Base-by-base conservation (phyloP, 2,888 invertebrate species). In the Hemistola chrysoprasaria region DNA sequence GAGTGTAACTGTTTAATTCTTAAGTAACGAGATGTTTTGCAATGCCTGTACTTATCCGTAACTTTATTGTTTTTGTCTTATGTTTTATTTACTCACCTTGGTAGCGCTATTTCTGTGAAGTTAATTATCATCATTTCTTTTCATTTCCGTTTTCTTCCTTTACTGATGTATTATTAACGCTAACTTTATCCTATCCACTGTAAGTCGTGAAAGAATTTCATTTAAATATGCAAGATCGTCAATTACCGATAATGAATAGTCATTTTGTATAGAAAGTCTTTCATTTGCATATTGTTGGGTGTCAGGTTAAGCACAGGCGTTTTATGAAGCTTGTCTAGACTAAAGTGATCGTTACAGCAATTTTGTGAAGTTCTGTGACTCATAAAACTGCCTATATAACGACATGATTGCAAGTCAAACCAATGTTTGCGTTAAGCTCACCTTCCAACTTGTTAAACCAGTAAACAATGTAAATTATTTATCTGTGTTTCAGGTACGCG, bases 401-500 rank as follows among this genome's bases (percentile, higher is more conserved):
- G 32, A 5, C 25, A 9, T 23, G 11, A 33, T 30, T 37, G 11
- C 33, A 25, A 11, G 26, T 22, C 28, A 33, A 40, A 29, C 6
- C 3, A 34, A 37, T 43, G 29, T 23, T 25, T n/a, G n/a, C n/a
- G n/a, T n/a, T n/a, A n/a, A 27, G 31, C 36, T 27, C 25, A 26
- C 16, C 8, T 25, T 32, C 26, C n/a, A 11, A 8, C 22, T 9
- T 24, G 23, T 21, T 40, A 25, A 11, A 22, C n/a, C 8, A 9
- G 22, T 7, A 25, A 32, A 10, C 32, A 22, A 1, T 32, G 37
- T 25, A 30, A 22, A 11, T 23, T 8, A 26, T 22, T 38, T 35
- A 41, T 47, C 48, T 48, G 40, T 59, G 44, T 69, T 69, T 36
- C 73, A 75, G 77, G 77, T 77, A 77, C 62, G 63, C 63, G 62